Evolutionary conservation across 2,888 invertebrate genomes (phyloP), one percentile per base, ranked within the genome.

Genomic region (Corythucha ciliata): DNA sequence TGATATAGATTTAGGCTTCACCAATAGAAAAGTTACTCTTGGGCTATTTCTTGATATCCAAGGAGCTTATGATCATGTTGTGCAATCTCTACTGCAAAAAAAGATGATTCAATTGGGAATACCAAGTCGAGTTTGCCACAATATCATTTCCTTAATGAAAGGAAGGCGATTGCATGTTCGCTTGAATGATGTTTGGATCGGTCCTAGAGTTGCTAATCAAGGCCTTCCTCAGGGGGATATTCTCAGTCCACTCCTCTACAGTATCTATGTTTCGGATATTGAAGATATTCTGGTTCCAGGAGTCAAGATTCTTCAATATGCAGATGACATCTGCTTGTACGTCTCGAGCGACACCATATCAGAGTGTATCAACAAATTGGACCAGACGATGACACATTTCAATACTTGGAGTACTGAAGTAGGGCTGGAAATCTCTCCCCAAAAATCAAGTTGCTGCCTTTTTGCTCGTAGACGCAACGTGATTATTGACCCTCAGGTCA

Each of bases 191-290:
- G 36, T 20, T 18, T 20, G 18, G 18, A 21, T 14, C 21, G 36
- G 8, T 10, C 36, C 18, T 20, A 36, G 36, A 36, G 21, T 21
- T 20, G 33, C 6, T 4, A 14, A 33, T 33, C 33, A 33, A 33
- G 33, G 33, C 16, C 16, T 33, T 14, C 33, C n/a, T 20, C 37
- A 37, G 22, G 37, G 37, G 12, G 37, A 22, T 16, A 37, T 37
- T 14, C 37, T 37, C 18, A 37, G 37, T 16, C 37, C 16, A 4
- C 12, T 37, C 21, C 18, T 37, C 10, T 37, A 37, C 22, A 22
- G 21, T 10, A 37, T 37, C 5, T 37, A 37, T 37, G 37, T 37
- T 10, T 22, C 21, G 12, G 37, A 37, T 37, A 37, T 37, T 14
- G 37, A 37, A 12, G 37, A 37, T 5, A 37, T 37, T 16, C 21